A percentile compares a stretch with the other conserved stretches of the same genome.
These are phyloP conservation scores for Pachyseris speciosa DNA, from an alignment of 64 coral and sea anemone genomes.

Conservation along the genomic window DNA sequence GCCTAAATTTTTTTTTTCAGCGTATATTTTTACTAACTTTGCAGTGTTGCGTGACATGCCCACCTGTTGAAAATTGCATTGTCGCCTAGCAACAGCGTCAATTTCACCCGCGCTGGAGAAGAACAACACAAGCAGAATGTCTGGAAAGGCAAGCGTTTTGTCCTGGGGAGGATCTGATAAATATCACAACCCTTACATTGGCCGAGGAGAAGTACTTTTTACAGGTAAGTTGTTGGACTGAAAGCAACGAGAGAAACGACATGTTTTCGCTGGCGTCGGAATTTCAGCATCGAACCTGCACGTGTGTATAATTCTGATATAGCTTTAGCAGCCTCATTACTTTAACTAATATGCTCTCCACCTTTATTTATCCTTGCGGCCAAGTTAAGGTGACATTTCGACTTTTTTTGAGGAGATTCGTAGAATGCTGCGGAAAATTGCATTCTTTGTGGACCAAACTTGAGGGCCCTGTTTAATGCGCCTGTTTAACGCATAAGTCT, in stretches of 20 bases:
- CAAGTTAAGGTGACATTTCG: too few species aligned
- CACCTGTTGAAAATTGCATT: not conserved
- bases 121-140: conserved; percentile 43
- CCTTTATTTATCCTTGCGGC: not conserved
- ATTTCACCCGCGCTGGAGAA: not conserved
- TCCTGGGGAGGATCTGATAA: conserved; percentile 92
- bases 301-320: not conserved
- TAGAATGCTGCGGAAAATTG: too few species aligned
- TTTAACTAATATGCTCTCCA: too few species aligned
- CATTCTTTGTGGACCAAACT: too few species aligned
- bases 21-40: too few species aligned
- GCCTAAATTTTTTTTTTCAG: too few species aligned
- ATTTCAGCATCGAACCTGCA: not conserved
- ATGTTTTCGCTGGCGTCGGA: not conserved
- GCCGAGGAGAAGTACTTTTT: conserved; percentile 91
- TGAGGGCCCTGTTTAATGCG: too few species aligned
- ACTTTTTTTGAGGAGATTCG: too few species aligned
- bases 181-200: conserved; percentile 96
- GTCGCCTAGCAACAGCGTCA: conserved; percentile 86
- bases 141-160: conserved; percentile 61
- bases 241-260: not conserved
- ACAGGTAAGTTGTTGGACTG: conserved; percentile 67
- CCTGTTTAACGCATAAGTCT: too few species aligned
- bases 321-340: too few species aligned
- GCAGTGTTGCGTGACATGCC: not conserved